phyloP scores from a whole-genome alignment of 2,797 vertebrate genomes.

The Aulostomus chinensis region DNA sequence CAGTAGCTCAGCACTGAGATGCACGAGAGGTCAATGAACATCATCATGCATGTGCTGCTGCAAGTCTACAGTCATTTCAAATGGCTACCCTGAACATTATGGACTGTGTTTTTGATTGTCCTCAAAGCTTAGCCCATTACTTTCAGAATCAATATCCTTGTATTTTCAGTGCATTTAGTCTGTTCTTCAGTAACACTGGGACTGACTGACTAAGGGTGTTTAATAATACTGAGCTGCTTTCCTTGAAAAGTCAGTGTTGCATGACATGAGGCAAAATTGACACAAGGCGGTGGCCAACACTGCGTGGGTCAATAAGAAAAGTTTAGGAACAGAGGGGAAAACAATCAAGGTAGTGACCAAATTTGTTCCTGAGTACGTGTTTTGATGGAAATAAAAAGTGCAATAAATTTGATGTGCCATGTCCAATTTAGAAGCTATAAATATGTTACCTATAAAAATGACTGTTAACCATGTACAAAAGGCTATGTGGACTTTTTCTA shows the following conservation, averaged over 20 bases:
- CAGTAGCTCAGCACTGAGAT: too few species aligned
- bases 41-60: slow-evolving; percentile 1
- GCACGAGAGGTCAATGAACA: too few species aligned
- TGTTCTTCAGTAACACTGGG: slow-evolving; percentile 44
- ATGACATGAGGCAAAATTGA: slow-evolving; percentile 59
- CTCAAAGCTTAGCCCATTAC: slow-evolving; percentile 31
- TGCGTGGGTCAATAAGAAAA: slow-evolving; percentile 59
- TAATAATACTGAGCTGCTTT: slow-evolving; percentile 58
- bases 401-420: slow-evolving; percentile 71
- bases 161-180: slow-evolving; percentile 42
- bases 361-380: slow-evolving; percentile 57
- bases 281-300: slow-evolving; percentile 47
- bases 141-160: slow-evolving; percentile 51
- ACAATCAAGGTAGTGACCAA: slow-evolving; percentile 37
- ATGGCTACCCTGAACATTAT: slow-evolving; percentile 9
- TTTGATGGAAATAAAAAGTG: slow-evolving; percentile 55
- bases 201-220: slow-evolving; percentile 40
- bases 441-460: slow-evolving; percentile 62
- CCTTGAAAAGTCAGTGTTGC: slow-evolving; percentile 67
- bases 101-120: slow-evolving; percentile 24
- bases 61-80: slow-evolving; percentile 2
- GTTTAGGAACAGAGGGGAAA: slow-evolving; percentile 48
- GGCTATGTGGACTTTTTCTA: slow-evolving; percentile 13
- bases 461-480: slow-evolving; percentile 34
- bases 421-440: slow-evolving; percentile 71